Evolutionary conservation across 1,140 invertebrate species (phyloP).

Genomic region (Zaprionus inermis): DNA sequence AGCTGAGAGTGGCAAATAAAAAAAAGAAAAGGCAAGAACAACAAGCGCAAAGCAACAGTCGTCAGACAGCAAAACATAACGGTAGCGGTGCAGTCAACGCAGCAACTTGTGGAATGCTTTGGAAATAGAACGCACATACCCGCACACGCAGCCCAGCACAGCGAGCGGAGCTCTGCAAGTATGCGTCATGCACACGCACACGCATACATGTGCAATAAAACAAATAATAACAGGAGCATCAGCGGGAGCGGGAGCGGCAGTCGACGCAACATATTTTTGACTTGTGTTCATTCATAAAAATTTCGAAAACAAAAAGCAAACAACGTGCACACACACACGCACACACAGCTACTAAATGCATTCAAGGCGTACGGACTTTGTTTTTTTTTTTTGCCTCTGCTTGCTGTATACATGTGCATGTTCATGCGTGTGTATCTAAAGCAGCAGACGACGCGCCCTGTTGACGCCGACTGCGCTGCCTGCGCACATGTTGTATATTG

Average conservation of each 20-base stretch:
- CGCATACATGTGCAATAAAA: constrained; percentile 3
- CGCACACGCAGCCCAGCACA: neutral
- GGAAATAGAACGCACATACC: constrained; percentile 51
- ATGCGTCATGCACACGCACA: constrained; percentile 16
- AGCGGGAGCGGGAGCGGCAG: neutral
- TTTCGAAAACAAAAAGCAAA: constrained; percentile 52
- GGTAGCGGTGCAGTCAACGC: constrained; percentile 13
- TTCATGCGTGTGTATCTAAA: constrained; percentile 14
- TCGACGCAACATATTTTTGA: constrained; percentile 58
- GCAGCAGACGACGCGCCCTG: constrained; percentile 15
- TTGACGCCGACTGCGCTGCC: constrained; percentile 28
- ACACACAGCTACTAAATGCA: constrained; percentile 10
- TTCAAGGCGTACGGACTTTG: constrained; percentile 7
- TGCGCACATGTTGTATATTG: constrained; percentile 34
- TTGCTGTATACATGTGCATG: constrained; percentile 1
- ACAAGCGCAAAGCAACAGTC: constrained; percentile 14
- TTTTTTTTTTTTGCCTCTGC: neutral
- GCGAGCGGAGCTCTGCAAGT: constrained; percentile 6
- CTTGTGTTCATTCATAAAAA: constrained; percentile 78
- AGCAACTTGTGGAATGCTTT: constrained; percentile 76
- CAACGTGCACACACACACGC: constrained; percentile 26
- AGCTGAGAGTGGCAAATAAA: constrained; percentile 6
- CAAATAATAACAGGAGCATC: constrained; percentile 26
- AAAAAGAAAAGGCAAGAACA: constrained; percentile 18
- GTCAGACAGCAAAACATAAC: constrained; percentile 22